These are phyloP conservation scores for Masticophis lateralis DNA, from an alignment of 2,797 vertebrate genomes.

Conservation along the genomic window DNA sequence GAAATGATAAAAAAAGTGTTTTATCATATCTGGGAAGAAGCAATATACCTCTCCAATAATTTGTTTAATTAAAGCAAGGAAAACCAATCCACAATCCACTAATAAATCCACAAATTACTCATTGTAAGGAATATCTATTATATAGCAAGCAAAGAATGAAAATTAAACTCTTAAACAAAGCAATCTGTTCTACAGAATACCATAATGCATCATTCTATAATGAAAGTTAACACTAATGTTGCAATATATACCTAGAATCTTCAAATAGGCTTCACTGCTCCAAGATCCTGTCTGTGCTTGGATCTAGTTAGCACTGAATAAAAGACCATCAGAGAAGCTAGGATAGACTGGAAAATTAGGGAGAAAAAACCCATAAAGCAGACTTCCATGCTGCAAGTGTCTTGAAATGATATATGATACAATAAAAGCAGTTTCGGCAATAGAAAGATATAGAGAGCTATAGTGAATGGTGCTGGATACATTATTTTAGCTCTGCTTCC, in stretches of 20 bases:
- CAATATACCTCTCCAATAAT: conserved; percentile 39
- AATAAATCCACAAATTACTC: not conserved
- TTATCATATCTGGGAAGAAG: not conserved
- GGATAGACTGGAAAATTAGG: not conserved
- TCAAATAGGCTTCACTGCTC: not conserved
- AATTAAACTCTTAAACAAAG: not conserved
- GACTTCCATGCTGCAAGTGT: not conserved
- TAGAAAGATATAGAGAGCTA: not conserved
- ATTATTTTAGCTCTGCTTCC: not conserved
- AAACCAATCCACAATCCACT: not conserved
- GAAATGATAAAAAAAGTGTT: conserved; percentile 36
- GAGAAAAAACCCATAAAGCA: not conserved
- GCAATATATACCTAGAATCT: not conserved
- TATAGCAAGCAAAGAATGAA: not conserved
- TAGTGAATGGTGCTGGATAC: not conserved
- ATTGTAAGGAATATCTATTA: not conserved
- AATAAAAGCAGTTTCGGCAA: not conserved
- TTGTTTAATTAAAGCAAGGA: conserved; percentile 33
- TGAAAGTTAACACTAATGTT: not conserved
- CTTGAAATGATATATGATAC: not conserved
- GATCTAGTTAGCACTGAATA: not conserved
- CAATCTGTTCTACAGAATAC: conserved; percentile 7
- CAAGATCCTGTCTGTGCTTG: not conserved
- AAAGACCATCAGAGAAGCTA: not conserved
- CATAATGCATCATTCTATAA: not conserved